Percentiles rank a stretch among this genome's conserved stretches.
phyloP scores from a whole-genome alignment of 2,797 vertebrate genomes.

The Sitta carolinensis region DNA sequence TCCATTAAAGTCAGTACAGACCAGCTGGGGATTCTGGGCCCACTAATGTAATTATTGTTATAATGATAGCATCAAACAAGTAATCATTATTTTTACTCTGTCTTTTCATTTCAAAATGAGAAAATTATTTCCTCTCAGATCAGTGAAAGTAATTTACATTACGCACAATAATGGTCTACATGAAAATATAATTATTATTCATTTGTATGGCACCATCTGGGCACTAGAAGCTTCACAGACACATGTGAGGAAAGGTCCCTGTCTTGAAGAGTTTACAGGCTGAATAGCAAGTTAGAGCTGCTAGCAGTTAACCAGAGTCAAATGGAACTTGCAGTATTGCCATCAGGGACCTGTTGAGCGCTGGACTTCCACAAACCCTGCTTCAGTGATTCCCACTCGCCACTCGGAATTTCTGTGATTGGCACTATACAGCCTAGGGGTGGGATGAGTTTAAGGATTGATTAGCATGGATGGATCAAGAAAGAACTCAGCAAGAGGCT shows the following conservation, averaged over 20 bases:
- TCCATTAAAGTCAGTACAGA: constrained; percentile 13
- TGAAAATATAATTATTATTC: constrained; percentile 59
- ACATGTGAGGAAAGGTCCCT: constrained; percentile 26
- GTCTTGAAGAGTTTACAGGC: constrained; percentile 3
- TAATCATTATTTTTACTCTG: constrained; percentile 67
- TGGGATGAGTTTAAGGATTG: background rate
- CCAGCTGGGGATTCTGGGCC: constrained; percentile 63
- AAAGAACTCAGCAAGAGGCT: background rate
- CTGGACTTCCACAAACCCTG: background rate
- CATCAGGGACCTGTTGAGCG: background rate
- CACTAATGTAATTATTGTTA: constrained; percentile 56
- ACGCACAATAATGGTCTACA: constrained; percentile 39
- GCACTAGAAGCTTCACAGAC: constrained; percentile 31
- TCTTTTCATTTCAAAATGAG: constrained; percentile 60
- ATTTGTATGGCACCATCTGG: constrained; percentile 50
- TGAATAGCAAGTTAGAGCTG: background rate
- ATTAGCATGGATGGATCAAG: background rate
- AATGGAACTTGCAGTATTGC: background rate
- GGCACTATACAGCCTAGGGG: background rate
- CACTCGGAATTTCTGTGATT: background rate
- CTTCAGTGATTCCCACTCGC: background rate
- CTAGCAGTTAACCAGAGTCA: background rate
- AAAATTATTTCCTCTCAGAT: constrained; percentile 67
- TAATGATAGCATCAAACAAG: constrained; percentile 50
- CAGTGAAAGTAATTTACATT: constrained; percentile 64